phyloP scores from a whole-genome alignment of 2,888 invertebrate species.

The Deladenus siricidicola region DNA sequence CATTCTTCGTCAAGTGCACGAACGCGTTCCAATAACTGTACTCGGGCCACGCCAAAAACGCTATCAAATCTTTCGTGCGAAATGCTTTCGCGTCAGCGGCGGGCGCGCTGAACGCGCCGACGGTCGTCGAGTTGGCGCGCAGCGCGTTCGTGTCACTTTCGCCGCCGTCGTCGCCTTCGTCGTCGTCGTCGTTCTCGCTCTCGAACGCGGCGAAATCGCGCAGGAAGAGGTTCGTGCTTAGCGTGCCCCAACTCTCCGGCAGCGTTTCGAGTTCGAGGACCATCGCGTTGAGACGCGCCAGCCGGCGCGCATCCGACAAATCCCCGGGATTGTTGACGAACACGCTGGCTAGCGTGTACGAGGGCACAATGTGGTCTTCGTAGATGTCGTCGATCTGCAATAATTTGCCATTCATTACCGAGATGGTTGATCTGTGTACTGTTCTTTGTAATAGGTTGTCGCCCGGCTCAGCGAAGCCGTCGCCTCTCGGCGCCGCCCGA shows the following conservation, averaged over 20 bases:
- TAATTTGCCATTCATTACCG: no score
- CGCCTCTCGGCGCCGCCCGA: no score
- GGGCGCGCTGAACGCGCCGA: not conserved
- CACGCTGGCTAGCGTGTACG: constrained; percentile 32
- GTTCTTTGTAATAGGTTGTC: no score
- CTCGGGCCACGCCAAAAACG: constrained; percentile 45
- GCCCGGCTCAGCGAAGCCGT: no score
- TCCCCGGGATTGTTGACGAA: constrained; percentile 40
- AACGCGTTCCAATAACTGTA: constrained; percentile 42
- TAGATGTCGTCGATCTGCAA: constrained; percentile 23
- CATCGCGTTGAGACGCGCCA: constrained; percentile 29
- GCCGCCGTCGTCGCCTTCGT: not conserved
- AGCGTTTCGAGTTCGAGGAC: constrained; percentile 40
- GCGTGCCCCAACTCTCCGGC: constrained; percentile 41
- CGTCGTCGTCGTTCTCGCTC: constrained; percentile 10
- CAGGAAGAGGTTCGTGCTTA: constrained; percentile 10
- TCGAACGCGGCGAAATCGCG: constrained; percentile 17
- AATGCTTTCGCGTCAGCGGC: constrained; percentile 7
- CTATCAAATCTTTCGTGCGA: constrained; percentile 18
- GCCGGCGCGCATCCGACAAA: constrained; percentile 31
- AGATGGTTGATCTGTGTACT: no score
- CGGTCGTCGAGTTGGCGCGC: no score
- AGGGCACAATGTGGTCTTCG: constrained; percentile 24
- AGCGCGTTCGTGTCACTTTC: not conserved
- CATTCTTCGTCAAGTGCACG: constrained; percentile 8